Conservation (phyloP, 2,888 invertebrate species). For the Pandemis cinnamomeana region DNA sequence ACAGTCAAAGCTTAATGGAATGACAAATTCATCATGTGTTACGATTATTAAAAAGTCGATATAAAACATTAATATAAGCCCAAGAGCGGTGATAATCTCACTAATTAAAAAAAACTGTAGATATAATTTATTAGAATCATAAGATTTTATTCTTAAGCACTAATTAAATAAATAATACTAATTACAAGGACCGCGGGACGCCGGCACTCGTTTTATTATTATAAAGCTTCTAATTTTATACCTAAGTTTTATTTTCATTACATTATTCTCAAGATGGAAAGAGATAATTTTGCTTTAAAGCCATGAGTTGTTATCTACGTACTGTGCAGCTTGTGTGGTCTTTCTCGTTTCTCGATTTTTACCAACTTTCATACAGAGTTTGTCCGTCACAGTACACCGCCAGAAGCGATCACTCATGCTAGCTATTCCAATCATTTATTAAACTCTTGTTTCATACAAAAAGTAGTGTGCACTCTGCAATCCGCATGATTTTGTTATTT, state of each 20-base stretch:
- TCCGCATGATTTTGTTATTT: no score
- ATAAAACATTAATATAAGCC: constrained; percentile 60
- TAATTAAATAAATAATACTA: constrained; percentile 84
- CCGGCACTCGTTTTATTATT: neutral
- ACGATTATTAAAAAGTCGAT: constrained; percentile 47
- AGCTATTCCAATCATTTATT: neutral
- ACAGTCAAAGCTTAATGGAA: constrained; percentile 54
- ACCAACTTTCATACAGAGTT: no score
- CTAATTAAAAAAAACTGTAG: constrained; percentile 54
- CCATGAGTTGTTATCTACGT: no score
- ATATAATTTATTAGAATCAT: constrained; percentile 59
- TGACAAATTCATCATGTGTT: constrained; percentile 46
- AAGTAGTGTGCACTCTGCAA: no score
- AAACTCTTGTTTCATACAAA: no score
- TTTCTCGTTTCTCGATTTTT: no score
- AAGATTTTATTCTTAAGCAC: constrained; percentile 74
- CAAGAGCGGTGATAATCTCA: constrained; percentile 66
- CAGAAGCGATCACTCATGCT: neutral
- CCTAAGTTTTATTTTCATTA: neutral
- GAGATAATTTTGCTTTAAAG: no score
- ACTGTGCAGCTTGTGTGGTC: no score
- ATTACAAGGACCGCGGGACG: constrained; percentile 66
- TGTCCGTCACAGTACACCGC: no score
- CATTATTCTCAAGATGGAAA: neutral
- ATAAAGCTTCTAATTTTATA: neutral